A percentile compares a stretch with the other conserved stretches of the same genome.
Evolutionary conservation across 2,888 invertebrate species (phyloP).

Genomic region (Malachius bipustulatus): DNA sequence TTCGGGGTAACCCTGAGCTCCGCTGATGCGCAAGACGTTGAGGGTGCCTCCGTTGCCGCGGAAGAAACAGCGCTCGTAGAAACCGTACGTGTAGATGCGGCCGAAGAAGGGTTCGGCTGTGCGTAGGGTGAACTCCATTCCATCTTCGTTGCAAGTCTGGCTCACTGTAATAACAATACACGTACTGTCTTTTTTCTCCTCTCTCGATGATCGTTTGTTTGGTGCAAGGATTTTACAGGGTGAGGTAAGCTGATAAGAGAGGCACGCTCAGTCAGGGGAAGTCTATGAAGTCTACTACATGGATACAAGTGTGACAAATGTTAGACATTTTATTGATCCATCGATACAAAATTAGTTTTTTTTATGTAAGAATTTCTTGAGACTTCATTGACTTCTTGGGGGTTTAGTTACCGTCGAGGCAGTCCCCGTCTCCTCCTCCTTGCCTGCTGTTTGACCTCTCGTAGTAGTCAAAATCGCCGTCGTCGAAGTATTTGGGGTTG

Average conservation of each 20-base stretch:
- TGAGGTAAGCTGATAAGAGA: too few species aligned
- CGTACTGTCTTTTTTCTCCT: too few species aligned
- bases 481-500: conserved; percentile 76
- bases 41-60: conserved; percentile 78
- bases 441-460: conserved; percentile 64
- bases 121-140: conserved; percentile 83
- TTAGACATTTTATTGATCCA: too few species aligned
- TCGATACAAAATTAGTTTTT: too few species aligned
- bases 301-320: too few species aligned
- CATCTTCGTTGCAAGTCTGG: conserved; percentile 85
- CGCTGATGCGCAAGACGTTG: conserved; percentile 74
- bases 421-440: conserved; percentile 58
- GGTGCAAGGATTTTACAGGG: too few species aligned
- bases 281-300: too few species aligned
- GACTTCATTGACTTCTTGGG: too few species aligned
- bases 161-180: conserved; percentile 48
- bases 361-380: too few species aligned
- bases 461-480: conserved; percentile 72
- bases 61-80: conserved; percentile 83
- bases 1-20: conserved; percentile 86
- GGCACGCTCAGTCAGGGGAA: too few species aligned
- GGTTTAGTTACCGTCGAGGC: conserved; percentile 85
- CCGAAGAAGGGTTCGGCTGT: conserved; percentile 84
- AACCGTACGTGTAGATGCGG: conserved; percentile 83
- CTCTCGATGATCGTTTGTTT: too few species aligned